A percentile compares a stretch with the other conserved stretches of the same genome.
Evolutionary conservation across 2,888 invertebrate genomes (phyloP).

Genomic region (Kuschelorhynchus macadamiae): DNA sequence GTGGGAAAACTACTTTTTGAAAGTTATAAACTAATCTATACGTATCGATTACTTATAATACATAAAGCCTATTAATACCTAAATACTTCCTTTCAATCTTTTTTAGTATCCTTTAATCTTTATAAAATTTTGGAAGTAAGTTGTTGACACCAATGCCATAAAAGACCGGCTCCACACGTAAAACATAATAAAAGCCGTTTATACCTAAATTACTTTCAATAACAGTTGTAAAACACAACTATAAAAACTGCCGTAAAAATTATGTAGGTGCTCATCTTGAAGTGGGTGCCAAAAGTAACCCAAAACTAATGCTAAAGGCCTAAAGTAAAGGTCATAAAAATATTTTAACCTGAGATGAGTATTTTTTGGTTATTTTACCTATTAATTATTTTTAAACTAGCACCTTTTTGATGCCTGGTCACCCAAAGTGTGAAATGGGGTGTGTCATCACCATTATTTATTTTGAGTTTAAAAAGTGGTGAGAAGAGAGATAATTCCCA

Average conservation of each 20-base stretch:
- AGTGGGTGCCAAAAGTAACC: conserved; percentile 11
- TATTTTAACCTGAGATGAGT: conserved; percentile 22
- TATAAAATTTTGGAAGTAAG: too few species aligned
- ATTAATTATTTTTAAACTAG: conserved; percentile 14
- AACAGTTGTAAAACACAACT: too few species aligned
- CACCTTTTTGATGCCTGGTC: conserved; percentile 18
- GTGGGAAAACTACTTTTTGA: too few species aligned
- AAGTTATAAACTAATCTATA: too few species aligned
- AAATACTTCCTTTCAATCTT: too few species aligned
- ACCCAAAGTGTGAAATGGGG: conserved; percentile 32
- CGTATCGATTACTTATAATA: too few species aligned
- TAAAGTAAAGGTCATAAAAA: conserved; percentile 16
- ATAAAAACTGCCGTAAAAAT: neutral
- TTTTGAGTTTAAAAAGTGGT: conserved; percentile 2
- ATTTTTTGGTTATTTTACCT: conserved; percentile 23
- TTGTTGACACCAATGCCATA: too few species aligned
- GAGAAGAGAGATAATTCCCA: conserved; percentile 19
- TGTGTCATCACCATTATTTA: conserved; percentile 18
- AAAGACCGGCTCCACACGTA: too few species aligned
- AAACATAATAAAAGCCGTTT: too few species aligned
- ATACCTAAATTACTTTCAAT: too few species aligned
- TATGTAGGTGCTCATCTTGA: conserved; percentile 8
- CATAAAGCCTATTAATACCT: too few species aligned
- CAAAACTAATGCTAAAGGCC: conserved; percentile 1
- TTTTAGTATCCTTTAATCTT: too few species aligned